phyloP scores from a whole-genome alignment of 2,888 invertebrate species.

The Callosobruchus maculatus region DNA sequence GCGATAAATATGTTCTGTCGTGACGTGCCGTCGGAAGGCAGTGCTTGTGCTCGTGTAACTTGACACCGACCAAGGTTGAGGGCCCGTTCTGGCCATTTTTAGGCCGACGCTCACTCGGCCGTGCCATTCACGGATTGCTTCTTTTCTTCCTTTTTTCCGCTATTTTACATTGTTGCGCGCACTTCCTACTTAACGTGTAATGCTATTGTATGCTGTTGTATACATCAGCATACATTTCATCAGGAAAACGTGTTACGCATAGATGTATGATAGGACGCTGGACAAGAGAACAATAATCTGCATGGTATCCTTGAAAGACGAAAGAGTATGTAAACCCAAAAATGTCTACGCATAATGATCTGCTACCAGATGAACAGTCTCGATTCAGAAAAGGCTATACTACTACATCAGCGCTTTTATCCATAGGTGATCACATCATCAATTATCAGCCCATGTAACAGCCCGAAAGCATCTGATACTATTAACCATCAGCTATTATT shows the following conservation, averaged over 20 bases:
- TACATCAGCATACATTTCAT: neutral
- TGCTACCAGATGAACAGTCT: too few relatives aligned
- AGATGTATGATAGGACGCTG: too few relatives aligned
- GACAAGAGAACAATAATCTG: too few relatives aligned
- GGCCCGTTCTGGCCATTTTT: neutral
- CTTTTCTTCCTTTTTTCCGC: neutral
- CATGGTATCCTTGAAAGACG: too few relatives aligned
- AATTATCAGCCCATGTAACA: too few relatives aligned
- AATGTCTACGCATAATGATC: too few relatives aligned
- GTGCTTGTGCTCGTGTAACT: neutral
- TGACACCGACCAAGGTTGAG: neutral
- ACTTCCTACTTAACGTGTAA: slow-evolving; percentile 28
- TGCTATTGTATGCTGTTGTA: neutral
- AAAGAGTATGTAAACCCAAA: too few relatives aligned
- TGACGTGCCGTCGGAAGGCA: neutral
- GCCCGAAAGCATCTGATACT: too few relatives aligned
- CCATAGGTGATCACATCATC: too few relatives aligned
- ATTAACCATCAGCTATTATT: too few relatives aligned
- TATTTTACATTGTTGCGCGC: slow-evolving; percentile 1
- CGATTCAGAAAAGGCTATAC: too few relatives aligned
- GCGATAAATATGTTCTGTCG: neutral
- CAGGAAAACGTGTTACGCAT: neutral
- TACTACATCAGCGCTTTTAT: too few relatives aligned
- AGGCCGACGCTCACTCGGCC: neutral
- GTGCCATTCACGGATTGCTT: neutral